Base-by-base conservation (phyloP, 2,888 invertebrate genomes). In the Escarpia spicata region DNA sequence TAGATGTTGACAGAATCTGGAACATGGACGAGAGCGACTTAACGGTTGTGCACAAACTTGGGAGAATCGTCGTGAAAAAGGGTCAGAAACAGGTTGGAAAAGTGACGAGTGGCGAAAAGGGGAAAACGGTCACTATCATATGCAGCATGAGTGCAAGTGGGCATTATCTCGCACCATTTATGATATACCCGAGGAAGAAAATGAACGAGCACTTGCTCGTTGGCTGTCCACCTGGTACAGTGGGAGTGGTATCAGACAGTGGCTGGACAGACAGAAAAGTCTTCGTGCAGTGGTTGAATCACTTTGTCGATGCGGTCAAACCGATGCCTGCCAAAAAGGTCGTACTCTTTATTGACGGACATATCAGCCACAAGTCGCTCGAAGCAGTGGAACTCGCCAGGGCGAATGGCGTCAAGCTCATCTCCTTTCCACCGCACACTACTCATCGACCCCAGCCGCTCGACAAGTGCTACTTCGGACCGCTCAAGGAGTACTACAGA, bases 371-470 rank as follows among this genome's bases (percentile, higher is more conserved):
- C 60, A 60, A 60, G 60, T 19, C 26, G 60, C 60, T 60, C 60
- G 60, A 60, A 60, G 60, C 60, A 60, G 60, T 60, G 60, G 60
- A 60, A 60, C 19, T 60, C 26, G 60, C 60, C 60, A 60, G 60
- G 60, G 60, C 60, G 60, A 60, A 60, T 19, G 60, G 60, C 60
- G 60, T 19, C 60, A 15, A 12, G 60, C 60, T 60, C 60, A 60
- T 60, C 60, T 60, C 19, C 15, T 60, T 96, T 44, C 96, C 96
- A 44, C 96, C 96, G 37, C 96, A 93, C 92, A 96, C 94, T 95
- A 96, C 94, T 95, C 96, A 92, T 94, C 94, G 93, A 91, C 91
- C 95, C 93, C 95, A 95, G 92, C 95, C 95, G 10, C 19, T 60
- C 60, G 60, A 60, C 15, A 60, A 60, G 60, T 60, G 60, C 60